These are phyloP conservation scores for Diprion similis DNA, from an alignment of 1,140 invertebrate species.

Conservation along the genomic window DNA sequence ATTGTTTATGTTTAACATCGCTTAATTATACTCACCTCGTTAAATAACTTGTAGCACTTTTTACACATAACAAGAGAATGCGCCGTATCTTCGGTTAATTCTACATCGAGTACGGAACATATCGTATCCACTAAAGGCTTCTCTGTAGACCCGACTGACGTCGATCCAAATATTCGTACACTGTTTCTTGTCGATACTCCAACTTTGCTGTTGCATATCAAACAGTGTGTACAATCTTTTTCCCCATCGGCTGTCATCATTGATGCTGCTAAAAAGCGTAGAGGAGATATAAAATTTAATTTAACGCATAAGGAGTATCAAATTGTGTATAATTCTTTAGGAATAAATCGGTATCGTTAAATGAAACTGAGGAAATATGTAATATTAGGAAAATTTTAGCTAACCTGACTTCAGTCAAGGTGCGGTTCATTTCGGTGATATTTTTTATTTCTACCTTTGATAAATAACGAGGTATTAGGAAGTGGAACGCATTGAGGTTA, in stretches of 20 bases:
- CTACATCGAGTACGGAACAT: slow-evolving; percentile 58
- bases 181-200: slow-evolving; percentile 63
- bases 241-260: slow-evolving; percentile 48
- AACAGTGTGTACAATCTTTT: slow-evolving; percentile 55
- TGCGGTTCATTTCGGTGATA: not conserved
- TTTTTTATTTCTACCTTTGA: not conserved
- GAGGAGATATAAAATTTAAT: too few species aligned
- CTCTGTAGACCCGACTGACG: slow-evolving; percentile 47
- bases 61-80: slow-evolving; percentile 68
- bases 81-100: slow-evolving; percentile 58
- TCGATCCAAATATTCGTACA: slow-evolving; percentile 60
- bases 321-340: too few species aligned
- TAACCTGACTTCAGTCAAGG: not conserved
- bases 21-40: slow-evolving; percentile 49
- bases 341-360: too few species aligned
- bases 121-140: slow-evolving; percentile 60
- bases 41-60: slow-evolving; percentile 69
- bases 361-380: too few species aligned
- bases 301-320: too few species aligned
- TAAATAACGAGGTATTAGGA: too few species aligned
- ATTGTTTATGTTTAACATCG: too few species aligned
- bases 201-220: slow-evolving; percentile 65
- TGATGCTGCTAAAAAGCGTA: not conserved
- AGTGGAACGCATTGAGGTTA: not conserved
- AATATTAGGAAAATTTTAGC: not conserved